phyloP scores from a whole-genome alignment of 2,797 vertebrate genomes.

The Hydrocynus forskahlii region DNA sequence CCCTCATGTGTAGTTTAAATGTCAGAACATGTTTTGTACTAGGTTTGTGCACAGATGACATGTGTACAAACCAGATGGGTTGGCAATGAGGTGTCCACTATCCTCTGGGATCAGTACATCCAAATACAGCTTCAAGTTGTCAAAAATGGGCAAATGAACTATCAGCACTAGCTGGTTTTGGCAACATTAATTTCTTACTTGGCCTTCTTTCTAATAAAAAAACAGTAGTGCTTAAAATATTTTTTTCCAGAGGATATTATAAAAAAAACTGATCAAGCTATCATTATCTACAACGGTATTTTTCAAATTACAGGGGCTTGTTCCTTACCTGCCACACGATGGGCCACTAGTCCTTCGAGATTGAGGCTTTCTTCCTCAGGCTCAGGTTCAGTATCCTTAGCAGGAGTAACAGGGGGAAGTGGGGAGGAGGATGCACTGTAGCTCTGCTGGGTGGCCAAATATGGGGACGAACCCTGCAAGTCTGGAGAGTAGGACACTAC shows the following conservation, averaged over 20 bases:
- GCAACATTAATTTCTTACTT: neutral
- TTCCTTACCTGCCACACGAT: constrained; percentile 92
- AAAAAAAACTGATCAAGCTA: neutral
- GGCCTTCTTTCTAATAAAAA: neutral
- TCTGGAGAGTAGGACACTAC: constrained; percentile 73
- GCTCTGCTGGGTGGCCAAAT: constrained; percentile 61
- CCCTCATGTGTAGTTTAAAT: constrained; percentile 1
- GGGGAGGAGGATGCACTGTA: constrained; percentile 79
- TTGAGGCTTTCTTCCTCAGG: constrained; percentile 87
- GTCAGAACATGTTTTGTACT: constrained; percentile 31
- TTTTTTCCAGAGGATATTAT: neutral
- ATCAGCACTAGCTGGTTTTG: neutral
- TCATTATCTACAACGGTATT: neutral
- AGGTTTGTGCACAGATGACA: neutral
- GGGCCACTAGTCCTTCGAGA: constrained; percentile 93
- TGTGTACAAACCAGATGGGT: too few relatives aligned
- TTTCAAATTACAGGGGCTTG: neutral
- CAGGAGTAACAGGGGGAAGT: constrained; percentile 70
- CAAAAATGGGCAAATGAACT: neutral
- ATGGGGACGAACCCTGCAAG: constrained; percentile 71
- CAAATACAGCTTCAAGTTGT: neutral
- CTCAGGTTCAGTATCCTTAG: constrained; percentile 80
- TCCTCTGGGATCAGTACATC: neutral
- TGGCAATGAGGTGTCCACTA: neutral
- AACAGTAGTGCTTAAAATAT: neutral